Base-by-base conservation (phyloP, 2,888 invertebrate genomes). In the Agrilus cyanescens region DNA sequence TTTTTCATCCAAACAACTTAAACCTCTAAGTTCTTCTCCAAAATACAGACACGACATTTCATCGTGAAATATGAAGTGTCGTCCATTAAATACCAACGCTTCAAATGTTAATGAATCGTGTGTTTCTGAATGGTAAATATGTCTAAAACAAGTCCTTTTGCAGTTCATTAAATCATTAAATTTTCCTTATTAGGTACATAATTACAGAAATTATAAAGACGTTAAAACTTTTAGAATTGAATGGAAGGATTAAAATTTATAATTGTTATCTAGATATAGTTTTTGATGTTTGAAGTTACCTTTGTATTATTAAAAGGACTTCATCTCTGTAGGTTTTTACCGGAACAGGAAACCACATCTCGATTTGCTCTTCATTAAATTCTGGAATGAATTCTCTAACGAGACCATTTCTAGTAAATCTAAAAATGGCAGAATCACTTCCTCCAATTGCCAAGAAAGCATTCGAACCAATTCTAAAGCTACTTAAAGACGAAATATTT, bases 271-370 rank as follows among this genome's bases (percentile, higher is more conserved):
- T n/a, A n/a, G n/a, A n/a, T n/a, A n/a, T n/a, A n/a, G n/a, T n/a
- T n/a, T n/a, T n/a, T n/a, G n/a, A n/a, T n/a, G n/a, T n/a, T n/a
- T n/a, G n/a, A 15, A 65, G 14, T 16, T 38, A 40, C 18, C 62
- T 57, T 53, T 73, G 68, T 3, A 65, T 55, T 6, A 73, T 46
- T 33, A 73, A 46, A 36, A 72, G 49, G 2, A 66, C 60, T 41
- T 72, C 71, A 45, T 70, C 64, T 40, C 68, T 59, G 45, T 68
- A 68, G 3, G 64, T 68, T 40, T 61, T 53, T 1, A 69, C 43
- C 2, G 62, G 63, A 31, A 72, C 47, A 4, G 62, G 57, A 32
- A 63, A 48, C 61, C 63, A 66, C 49, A 54, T 60, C 15, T 59
- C 50, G 3, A 65, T 52, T 4, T 56, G 56, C 8, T 59, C 50